Evolutionary conservation across 2,888 invertebrate species (phyloP), one percentile per base, ranked within the genome.

Genomic region (Aphodius granarius): DNA sequence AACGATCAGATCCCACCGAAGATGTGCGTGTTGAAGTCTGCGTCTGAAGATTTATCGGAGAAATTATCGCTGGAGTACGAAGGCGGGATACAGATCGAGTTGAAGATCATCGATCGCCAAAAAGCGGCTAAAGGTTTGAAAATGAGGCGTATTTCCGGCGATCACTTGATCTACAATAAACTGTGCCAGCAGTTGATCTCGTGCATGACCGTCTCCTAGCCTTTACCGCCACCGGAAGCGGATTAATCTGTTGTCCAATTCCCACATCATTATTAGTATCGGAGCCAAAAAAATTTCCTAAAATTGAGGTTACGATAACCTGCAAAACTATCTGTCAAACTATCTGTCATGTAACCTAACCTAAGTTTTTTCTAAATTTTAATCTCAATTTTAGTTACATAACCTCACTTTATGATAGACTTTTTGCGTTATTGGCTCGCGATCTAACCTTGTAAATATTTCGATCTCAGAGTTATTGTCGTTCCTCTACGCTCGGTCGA

Each of bases 151-250:
- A 95, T 97, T 82, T 95, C 95, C 0, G 96, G 96, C 4, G 96
- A 97, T 86, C 95, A 95, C 86, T 89, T 93, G 81, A 95, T 95
- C 84, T 96, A 96, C 84, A 95, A 94, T 78, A 94, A 95, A 86
- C 89, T 96, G 64, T 96, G 96, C 86, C 94, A 95, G 85, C 95
- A 96, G 87, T 88, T 97, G 82, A 95, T 96, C 77, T 94, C 94
- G 72, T 95, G 95, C 85, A 92, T 96, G 89, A 94, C 94, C 76
- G 94, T 94, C 85, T 94, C 88, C 81, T 88, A 80, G 79, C 79
- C 78, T 78, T 76, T 75, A 13, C 43, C 13, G 2, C 13, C 43
- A 43, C 1, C 6, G 9, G 43, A 43, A 43, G 43, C 43, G 13
- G 43, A 13, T 43, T 6, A 6, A 13, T 43, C 9, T 13, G 43